Evolutionary conservation across 1,140 invertebrate species (phyloP).

Genomic region (Formica selysi): DNA sequence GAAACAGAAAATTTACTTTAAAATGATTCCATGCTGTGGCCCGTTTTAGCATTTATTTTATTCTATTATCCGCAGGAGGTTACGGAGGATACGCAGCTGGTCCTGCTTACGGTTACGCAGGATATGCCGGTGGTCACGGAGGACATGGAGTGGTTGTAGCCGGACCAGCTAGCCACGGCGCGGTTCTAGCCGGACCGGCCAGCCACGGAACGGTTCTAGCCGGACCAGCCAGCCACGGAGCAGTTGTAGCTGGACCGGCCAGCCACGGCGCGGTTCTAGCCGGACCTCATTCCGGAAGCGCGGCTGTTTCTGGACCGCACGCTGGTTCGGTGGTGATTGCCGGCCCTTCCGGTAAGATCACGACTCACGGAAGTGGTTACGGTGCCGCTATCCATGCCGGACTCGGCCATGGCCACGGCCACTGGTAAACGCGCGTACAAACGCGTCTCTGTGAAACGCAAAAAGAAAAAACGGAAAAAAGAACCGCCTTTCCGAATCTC

Average conservation of each 20-base stretch:
- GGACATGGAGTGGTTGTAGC: slow-evolving; percentile 73
- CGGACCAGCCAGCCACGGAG: slow-evolving; percentile 76
- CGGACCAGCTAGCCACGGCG: slow-evolving; percentile 79
- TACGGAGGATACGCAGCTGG: slow-evolving; percentile 71
- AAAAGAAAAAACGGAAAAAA: not conserved
- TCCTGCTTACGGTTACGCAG: slow-evolving; percentile 62
- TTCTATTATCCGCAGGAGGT: slow-evolving; percentile 31
- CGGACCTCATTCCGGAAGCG: slow-evolving; percentile 82
- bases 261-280: slow-evolving; percentile 81
- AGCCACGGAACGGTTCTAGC: slow-evolving; percentile 81
- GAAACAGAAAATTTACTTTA: not conserved
- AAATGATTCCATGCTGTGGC: too few species aligned
- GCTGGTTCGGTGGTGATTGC: slow-evolving; percentile 84
- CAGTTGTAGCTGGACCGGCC: slow-evolving; percentile 73
- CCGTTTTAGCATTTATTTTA: not conserved
- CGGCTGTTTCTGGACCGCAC: slow-evolving; percentile 82
- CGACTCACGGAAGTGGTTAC: slow-evolving; percentile 83
- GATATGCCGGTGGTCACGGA: slow-evolving; percentile 65
- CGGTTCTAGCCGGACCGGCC: slow-evolving; percentile 80
- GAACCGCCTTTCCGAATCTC: not conserved
- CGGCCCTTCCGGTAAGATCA: slow-evolving; percentile 84
- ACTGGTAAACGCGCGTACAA: slow-evolving; percentile 72
- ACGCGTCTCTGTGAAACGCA: not conserved
- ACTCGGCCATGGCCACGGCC: slow-evolving; percentile 81
- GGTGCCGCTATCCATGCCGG: slow-evolving; percentile 81